phyloP scores from a whole-genome alignment of 2,113 vertebrate species.

The Lampris incognitus region DNA sequence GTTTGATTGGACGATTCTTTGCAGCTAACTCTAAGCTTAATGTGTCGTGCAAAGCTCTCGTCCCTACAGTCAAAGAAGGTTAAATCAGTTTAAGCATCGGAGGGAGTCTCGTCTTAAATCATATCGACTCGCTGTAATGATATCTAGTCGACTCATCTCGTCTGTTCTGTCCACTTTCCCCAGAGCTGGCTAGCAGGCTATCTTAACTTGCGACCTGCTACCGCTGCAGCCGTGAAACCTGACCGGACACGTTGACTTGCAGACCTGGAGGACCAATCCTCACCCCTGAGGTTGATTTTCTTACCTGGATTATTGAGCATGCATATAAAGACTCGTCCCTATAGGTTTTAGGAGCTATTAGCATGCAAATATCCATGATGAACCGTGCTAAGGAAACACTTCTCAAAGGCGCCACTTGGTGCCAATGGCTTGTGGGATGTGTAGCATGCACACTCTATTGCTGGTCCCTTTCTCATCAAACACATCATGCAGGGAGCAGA shows the following conservation, averaged over 20 bases:
- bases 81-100: no score
- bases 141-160: no score
- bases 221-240: no score
- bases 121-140: no score
- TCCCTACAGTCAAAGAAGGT: conserved; percentile 1
- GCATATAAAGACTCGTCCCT: neutral
- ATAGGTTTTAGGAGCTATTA: conserved; percentile 30
- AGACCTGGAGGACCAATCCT: no score
- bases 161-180: no score
- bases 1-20: conserved; percentile 43
- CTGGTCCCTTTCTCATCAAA: neutral
- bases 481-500: neutral
- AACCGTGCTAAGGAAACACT: conserved; percentile 18
- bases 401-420: conserved; percentile 28
- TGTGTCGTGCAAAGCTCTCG: conserved; percentile 4
- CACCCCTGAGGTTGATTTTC: no score
- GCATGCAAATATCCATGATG: conserved; percentile 46
- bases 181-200: no score
- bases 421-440: conserved; percentile 28
- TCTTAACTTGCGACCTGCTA: no score
- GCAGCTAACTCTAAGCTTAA: conserved; percentile 22
- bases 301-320: no score
- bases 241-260: no score
- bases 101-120: no score
- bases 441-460: conserved; percentile 7